Percentiles rank a stretch among this genome's conserved stretches.
phyloP scores from a whole-genome alignment of 2,113 vertebrate genomes.

The Nothocercus julius region DNA sequence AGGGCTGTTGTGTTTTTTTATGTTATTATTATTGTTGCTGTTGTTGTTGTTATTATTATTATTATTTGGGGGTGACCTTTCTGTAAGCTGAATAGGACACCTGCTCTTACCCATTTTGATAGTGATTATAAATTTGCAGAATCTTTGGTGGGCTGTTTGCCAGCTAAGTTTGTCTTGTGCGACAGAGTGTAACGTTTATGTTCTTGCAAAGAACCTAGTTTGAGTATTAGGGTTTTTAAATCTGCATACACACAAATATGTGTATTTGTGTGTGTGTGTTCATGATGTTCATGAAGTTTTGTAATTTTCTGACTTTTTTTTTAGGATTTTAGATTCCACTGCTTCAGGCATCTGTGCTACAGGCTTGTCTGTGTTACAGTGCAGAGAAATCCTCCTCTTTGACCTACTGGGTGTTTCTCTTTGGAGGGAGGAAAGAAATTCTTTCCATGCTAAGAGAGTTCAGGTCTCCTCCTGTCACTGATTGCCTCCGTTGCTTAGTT shows the following conservation, averaged over 20 bases:
- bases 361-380: slow-evolving; percentile 6
- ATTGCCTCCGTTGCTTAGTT: slow-evolving; percentile 35
- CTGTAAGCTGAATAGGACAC: slow-evolving; percentile 12
- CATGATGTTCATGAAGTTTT: background rate
- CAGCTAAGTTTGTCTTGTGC: background rate
- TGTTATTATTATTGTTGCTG: slow-evolving; percentile 46
- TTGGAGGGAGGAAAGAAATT: slow-evolving; percentile 69
- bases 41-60: slow-evolving; percentile 46
- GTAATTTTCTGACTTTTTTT: background rate
- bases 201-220: background rate
- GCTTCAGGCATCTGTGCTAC: slow-evolving; percentile 67
- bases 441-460: slow-evolving; percentile 69
- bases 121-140: background rate
- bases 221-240: background rate
- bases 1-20: slow-evolving; percentile 34
- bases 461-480: slow-evolving; percentile 61
- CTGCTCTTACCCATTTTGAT: background rate
- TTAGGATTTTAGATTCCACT: slow-evolving; percentile 51
- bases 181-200: background rate
- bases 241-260: background rate
- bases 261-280: background rate
- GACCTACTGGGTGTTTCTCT: slow-evolving; percentile 73
- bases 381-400: slow-evolving; percentile 69
- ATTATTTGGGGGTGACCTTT: slow-evolving; percentile 45
- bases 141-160: background rate